Conservation (phyloP, 1,140 invertebrate species). For the Hirudo medicinalis region DNA sequence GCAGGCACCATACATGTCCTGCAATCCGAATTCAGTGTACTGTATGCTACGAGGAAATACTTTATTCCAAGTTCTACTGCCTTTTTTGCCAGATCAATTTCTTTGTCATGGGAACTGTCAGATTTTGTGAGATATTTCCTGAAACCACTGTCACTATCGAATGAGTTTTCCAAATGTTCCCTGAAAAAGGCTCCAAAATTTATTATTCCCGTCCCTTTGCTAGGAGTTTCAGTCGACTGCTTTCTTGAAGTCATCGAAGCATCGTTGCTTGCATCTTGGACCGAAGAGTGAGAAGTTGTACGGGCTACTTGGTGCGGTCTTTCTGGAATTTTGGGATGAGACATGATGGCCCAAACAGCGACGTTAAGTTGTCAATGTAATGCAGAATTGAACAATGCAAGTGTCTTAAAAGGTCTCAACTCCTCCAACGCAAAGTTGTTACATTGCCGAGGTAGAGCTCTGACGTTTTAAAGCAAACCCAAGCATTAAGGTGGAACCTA, state of each 20-base stretch:
- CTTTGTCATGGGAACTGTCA: not conserved
- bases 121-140: not conserved
- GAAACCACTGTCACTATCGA: not conserved
- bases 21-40: slow-evolving; percentile 19
- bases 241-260: no score
- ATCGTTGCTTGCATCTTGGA: no score
- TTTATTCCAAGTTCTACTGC: slow-evolving; percentile 22
- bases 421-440: no score
- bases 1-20: slow-evolving; percentile 19
- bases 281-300: no score
- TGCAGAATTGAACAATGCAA: no score
- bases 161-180: slow-evolving; percentile 2
- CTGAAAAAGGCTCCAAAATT: slow-evolving; percentile 7
- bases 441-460: no score
- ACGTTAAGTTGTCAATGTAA: no score
- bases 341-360: not conserved
- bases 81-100: slow-evolving; percentile 11
- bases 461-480: no score
- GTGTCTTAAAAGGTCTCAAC: no score
- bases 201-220: not conserved
- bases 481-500: no score
- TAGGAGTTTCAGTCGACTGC: no score
- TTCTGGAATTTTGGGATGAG: slow-evolving; percentile 13
- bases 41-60: slow-evolving; percentile 24
- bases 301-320: not conserved